phyloP scores from a whole-genome alignment of 1,140 invertebrate species.

The Aphelinus atriplicis region DNA sequence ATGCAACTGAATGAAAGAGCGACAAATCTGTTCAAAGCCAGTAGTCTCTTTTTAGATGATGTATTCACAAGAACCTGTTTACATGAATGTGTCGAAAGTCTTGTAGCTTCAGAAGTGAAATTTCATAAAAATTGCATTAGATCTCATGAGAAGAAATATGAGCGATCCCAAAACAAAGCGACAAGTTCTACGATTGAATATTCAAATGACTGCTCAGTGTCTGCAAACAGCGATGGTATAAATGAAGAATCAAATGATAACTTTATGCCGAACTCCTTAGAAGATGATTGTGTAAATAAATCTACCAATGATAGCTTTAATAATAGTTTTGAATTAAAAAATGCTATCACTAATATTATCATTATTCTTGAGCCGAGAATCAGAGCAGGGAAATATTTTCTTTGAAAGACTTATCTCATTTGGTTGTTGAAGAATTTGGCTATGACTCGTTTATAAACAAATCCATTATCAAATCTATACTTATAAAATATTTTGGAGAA shows the following conservation, averaged over 20 bases:
- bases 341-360: constrained; percentile 1
- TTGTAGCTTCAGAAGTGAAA: neutral
- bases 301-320: neutral
- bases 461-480: neutral
- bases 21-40: neutral
- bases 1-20: neutral
- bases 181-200: neutral
- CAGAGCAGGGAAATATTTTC: neutral
- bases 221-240: neutral
- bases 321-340: neutral
- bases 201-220: neutral
- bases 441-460: neutral
- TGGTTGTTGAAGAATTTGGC: neutral
- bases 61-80: neutral
- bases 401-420: neutral
- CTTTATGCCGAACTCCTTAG: neutral
- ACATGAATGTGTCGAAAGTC: neutral
- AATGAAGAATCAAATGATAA: neutral
- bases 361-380: neutral
- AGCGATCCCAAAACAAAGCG: neutral
- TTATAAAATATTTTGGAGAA: neutral
- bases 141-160: neutral
- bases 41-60: neutral
- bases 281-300: neutral
- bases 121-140: neutral